Conservation (phyloP, 2,797 vertebrate genomes). For the Kryptopterus vitreolus region DNA sequence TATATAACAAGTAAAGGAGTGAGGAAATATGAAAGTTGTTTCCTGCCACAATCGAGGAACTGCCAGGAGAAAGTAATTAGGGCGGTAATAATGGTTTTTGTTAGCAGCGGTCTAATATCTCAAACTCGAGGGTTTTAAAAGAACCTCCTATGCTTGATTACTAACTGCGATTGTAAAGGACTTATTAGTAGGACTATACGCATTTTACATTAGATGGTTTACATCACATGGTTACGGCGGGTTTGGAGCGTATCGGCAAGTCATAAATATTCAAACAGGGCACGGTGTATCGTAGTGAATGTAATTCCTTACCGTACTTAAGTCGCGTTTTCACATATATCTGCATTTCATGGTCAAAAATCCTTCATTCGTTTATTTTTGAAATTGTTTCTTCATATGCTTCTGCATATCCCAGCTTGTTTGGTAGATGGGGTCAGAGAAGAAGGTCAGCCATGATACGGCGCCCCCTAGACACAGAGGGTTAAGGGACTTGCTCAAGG, state of each 20-base stretch:
- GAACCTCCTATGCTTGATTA: neutral
- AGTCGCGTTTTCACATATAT: no score
- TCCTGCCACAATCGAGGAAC: neutral
- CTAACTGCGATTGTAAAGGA: neutral
- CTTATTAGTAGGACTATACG: conserved; percentile 5
- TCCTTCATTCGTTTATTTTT: no score
- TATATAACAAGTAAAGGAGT: neutral
- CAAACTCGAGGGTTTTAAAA: neutral
- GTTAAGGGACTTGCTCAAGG: no score
- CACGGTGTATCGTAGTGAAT: neutral
- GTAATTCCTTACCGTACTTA: no score
- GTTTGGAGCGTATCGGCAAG: neutral
- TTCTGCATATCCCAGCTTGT: no score
- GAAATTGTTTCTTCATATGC: no score
- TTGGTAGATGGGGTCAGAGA: no score
- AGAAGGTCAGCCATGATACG: no score
- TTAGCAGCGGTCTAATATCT: conserved; percentile 11
- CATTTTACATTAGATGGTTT: neutral
- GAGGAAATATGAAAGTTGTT: conserved; percentile 5
- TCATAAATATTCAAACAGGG: neutral
- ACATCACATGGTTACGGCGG: neutral
- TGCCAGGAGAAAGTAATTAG: neutral
- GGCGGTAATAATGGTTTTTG: conserved; percentile 10
- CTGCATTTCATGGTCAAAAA: no score
- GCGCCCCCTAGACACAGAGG: no score